Conservation (phyloP, 2,113 vertebrate genomes). For the Dicaeum eximium region DNA sequence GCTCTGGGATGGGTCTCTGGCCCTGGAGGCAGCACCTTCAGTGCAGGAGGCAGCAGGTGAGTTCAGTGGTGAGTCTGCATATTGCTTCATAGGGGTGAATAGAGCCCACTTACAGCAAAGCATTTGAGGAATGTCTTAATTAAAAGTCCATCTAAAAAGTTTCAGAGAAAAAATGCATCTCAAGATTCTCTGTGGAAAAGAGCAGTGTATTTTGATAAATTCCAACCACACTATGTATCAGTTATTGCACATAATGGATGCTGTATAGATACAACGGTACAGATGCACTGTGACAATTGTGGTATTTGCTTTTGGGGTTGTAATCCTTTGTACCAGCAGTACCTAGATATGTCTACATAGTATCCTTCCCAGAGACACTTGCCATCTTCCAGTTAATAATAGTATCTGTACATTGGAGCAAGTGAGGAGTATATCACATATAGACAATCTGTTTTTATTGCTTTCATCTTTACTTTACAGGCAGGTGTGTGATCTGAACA, state of each 20-base stretch:
- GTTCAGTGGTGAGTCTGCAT: not conserved
- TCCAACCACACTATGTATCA: not conserved
- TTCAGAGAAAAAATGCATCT: not conserved
- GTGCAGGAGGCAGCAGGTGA: not conserved
- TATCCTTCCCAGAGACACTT: not conserved
- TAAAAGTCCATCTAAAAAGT: not conserved
- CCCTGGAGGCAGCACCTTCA: not conserved
- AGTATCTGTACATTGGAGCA: not conserved
- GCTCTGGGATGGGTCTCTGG: not conserved
- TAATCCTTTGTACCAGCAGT: not conserved
- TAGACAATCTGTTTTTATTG: slow-evolving; percentile 54
- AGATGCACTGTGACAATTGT: not conserved
- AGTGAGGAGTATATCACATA: slow-evolving; percentile 20
- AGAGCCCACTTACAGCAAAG: not conserved
- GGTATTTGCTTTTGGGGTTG: not conserved
- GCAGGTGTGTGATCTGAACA: slow-evolving; percentile 29
- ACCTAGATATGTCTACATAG: not conserved
- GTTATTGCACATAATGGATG: not conserved
- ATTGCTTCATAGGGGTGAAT: not conserved
- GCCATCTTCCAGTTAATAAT: not conserved
- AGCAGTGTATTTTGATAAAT: not conserved
- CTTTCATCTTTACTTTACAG: slow-evolving; percentile 62
- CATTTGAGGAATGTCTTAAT: not conserved
- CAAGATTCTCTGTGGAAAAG: not conserved
- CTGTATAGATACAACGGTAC: not conserved